Evolutionary conservation across 2,797 vertebrate species (phyloP), one percentile per base, ranked within the genome.

Genomic region (Lateolabrax maculatus): DNA sequence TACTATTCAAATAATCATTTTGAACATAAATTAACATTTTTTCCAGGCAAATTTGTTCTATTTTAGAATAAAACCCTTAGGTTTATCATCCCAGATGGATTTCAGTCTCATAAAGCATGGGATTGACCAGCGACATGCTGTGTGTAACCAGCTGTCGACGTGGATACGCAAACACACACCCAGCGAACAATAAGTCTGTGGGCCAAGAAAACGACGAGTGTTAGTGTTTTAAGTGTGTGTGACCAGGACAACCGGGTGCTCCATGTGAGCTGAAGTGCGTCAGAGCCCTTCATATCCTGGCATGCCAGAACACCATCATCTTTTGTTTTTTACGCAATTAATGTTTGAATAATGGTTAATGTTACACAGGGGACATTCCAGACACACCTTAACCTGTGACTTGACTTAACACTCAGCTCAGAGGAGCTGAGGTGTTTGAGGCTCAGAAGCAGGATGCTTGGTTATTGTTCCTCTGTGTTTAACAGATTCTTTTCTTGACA

Each of bases 271-370:
- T 2, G 55, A 66, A 63, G 52, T 93, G 85, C 89, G 83, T 93
- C 87, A 89, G 36, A 73, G 81, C 49, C 61, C 56, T 73, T 76
- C 75, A 81, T 41, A 94, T 93, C 92, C 91, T 75, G 71, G 74
- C 75, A 9, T 80, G 76, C 63, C 74, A 75, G 77, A 84, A 80
- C 61, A 79, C 56, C 85, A 48, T 75, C 83, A 36, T 84, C 79
- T 81, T 71, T 36, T n/a, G n/a, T 65, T 72, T 84, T 89, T 84
- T 75, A 82, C 64, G 43, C 87, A 90, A 94, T 77, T 36, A 51
- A 56, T 95, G 90, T 95, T 96, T 96, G 93, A 91, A 90, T 87
- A 87, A 82, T 80, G 73, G 93, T 95, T 94, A 94, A 95, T 94
- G 87, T 80, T 94, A 86, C 63, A 88, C 90, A 80, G 73, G 71